Evolutionary conservation across 2,888 invertebrate species (phyloP).

Genomic region (Escarpia spicata): DNA sequence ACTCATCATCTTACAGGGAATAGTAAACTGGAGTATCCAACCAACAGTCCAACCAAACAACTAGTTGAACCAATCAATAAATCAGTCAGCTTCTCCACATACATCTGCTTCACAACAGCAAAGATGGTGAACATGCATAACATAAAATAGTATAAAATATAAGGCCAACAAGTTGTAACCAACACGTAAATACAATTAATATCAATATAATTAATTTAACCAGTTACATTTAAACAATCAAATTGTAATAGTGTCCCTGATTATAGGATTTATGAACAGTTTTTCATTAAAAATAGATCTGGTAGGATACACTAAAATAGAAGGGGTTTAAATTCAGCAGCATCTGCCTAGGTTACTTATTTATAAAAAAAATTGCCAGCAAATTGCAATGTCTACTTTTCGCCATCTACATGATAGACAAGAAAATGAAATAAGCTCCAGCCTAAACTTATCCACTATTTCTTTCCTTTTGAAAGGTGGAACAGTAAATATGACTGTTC

Average conservation of each 20-base stretch:
- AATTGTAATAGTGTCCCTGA: neutral
- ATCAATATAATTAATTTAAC: neutral
- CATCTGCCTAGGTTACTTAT: neutral
- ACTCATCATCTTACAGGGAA: neutral
- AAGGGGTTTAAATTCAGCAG: neutral
- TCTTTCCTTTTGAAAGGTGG: no score
- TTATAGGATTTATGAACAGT: no score
- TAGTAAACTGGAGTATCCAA: neutral
- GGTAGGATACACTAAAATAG: neutral
- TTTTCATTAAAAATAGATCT: no score
- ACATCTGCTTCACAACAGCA: neutral
- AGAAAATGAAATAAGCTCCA: no score
- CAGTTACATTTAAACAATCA: neutral
- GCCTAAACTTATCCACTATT: no score
- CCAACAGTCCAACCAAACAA: neutral
- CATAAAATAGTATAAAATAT: neutral
- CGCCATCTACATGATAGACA: no score
- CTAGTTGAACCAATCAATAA: neutral
- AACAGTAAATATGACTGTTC: no score
- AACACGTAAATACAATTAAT: conserved; percentile 14
- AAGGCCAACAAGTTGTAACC: neutral
- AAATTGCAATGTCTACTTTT: no score
- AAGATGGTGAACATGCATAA: neutral
- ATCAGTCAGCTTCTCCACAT: conserved; percentile 20
- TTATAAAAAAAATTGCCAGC: neutral